A percentile compares a stretch with the other conserved stretches of the same genome.
phyloP scores from a whole-genome alignment of 64 coral and sea anemone species.

The Actinia tenebrosa region DNA sequence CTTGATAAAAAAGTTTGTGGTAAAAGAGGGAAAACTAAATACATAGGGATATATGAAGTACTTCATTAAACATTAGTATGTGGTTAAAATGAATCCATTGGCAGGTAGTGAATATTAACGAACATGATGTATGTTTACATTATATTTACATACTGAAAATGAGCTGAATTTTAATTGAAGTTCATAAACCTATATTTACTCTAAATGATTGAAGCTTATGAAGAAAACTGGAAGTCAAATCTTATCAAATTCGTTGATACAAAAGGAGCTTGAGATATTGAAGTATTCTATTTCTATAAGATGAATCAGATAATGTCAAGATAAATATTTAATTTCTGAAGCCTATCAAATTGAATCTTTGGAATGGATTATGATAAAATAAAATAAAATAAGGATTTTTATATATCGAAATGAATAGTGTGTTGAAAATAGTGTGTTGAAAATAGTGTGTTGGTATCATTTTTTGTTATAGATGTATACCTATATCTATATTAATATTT shows the following conservation, averaged over 20 bases:
- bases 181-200: background rate
- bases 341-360: background rate
- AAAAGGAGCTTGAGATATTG: background rate
- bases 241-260: background rate
- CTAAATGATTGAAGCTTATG: background rate
- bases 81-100: background rate
- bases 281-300: background rate
- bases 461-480: background rate
- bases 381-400: background rate
- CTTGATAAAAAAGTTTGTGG: no score
- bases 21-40: no score
- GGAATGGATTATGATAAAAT: background rate
- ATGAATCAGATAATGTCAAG: background rate
- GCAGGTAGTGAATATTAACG: background rate
- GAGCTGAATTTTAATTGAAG: background rate
- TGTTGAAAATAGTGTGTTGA: constrained; percentile 14
- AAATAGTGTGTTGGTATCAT: background rate
- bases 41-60: background rate
- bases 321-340: background rate
- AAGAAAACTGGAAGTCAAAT: background rate
- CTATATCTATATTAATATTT: background rate
- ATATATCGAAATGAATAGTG: background rate
- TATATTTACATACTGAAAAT: background rate
- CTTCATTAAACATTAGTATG: background rate
- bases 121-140: background rate